Percentiles rank a stretch among this genome's conserved stretches.
Conservation (phyloP, 1,140 invertebrate species). For the Melitaea cinxia region DNA sequence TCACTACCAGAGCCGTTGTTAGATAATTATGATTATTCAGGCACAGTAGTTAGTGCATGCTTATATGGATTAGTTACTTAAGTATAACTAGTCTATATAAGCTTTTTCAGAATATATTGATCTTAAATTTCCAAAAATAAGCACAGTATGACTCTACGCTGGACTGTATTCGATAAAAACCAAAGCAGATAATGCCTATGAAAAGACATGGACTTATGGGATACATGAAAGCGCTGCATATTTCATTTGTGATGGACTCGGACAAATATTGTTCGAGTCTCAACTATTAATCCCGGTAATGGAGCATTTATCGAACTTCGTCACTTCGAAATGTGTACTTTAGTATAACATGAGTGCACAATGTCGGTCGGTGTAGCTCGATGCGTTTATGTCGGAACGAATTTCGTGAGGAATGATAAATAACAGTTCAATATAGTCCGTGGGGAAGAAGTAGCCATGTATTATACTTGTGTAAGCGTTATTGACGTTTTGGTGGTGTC, state of each 20-base stretch:
- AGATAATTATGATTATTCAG: no score
- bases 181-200: background rate
- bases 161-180: background rate
- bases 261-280: background rate
- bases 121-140: no score
- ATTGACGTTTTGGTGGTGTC: background rate
- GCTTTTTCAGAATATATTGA: no score
- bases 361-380: background rate
- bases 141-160: no score
- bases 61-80: no score
- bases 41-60: no score
- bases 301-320: slow-evolving; percentile 12
- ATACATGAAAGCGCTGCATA: background rate
- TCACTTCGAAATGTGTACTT: background rate
- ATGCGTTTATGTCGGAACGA: background rate
- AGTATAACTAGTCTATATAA: no score
- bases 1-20: no score
- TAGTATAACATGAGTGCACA: background rate
- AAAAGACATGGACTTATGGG: background rate
- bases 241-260: background rate
- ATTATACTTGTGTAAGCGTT: background rate
- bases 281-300: slow-evolving; percentile 4
- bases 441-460: background rate
- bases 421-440: background rate
- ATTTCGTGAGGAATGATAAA: slow-evolving; percentile 5